Conservation (phyloP, 2,797 vertebrate genomes). For the Artibeus jamaicensis region DNA sequence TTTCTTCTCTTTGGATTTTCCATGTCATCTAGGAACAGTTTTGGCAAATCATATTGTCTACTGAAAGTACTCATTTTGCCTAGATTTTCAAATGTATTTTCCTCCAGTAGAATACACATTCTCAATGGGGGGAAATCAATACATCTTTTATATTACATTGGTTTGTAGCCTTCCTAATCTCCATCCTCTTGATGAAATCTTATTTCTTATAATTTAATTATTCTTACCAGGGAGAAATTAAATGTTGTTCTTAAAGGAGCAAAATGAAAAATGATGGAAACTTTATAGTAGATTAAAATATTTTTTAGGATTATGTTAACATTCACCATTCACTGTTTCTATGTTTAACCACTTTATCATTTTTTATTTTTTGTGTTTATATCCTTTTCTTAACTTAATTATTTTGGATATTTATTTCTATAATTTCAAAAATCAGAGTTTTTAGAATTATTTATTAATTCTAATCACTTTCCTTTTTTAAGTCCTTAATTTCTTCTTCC, state of each 20-base stretch:
- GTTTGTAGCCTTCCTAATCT: not conserved
- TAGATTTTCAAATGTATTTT: constrained; percentile 10
- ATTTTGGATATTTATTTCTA: not conserved
- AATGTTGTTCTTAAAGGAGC: not conserved
- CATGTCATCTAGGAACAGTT: not conserved
- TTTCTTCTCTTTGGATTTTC: not conserved
- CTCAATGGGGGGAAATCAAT: not conserved
- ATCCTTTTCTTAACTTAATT: not conserved
- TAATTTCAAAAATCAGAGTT: not conserved
- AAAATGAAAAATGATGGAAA: not conserved
- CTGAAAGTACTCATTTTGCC: not conserved
- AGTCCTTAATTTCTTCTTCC: not conserved
- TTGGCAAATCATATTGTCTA: not conserved
- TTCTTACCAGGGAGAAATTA: not conserved
- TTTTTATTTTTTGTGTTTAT: not conserved
- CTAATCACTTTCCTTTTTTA: not conserved
- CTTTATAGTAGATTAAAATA: not conserved
- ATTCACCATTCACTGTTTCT: not conserved
- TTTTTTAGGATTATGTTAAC: not conserved
- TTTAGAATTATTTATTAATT: constrained; percentile 11
- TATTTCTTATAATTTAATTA: constrained; percentile 19
- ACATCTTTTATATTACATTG: not conserved
- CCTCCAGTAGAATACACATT: not conserved
- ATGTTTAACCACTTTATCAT: not conserved
- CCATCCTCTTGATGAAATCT: not conserved